Conservation (phyloP, 2,797 vertebrate species). For the Dryobates pubescens region DNA sequence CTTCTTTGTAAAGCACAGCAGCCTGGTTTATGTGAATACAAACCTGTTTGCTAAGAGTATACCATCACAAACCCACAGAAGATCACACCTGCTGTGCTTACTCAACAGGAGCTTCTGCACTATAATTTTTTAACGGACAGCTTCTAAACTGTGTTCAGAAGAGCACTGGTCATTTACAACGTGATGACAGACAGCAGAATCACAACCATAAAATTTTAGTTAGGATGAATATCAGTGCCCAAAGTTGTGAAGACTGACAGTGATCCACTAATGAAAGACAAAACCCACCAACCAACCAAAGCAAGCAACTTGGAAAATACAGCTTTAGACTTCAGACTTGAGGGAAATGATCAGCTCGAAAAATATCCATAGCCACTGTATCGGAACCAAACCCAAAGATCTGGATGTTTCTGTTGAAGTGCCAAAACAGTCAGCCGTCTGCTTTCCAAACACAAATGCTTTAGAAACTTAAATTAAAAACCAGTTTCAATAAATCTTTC, state of each 20-base stretch:
- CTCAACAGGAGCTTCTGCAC: not conserved
- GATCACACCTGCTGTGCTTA: not conserved
- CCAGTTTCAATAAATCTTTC: not conserved
- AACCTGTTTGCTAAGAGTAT: not conserved
- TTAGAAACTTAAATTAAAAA: not conserved
- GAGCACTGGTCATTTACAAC: not conserved
- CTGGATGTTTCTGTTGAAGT: not conserved
- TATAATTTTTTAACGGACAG: not conserved
- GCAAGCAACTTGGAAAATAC: not conserved
- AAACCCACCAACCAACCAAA: too few relatives aligned
- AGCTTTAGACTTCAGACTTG: not conserved
- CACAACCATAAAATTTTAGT: not conserved
- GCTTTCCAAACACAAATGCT: too few relatives aligned
- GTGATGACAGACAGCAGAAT: fast-evolving
- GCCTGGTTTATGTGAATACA: not conserved
- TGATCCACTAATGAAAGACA: not conserved
- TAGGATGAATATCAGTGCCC: not conserved
- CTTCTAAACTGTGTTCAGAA: not conserved
- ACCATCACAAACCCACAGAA: not conserved
- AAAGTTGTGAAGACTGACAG: not conserved
- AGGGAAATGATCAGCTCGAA: not conserved
- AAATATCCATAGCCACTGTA: not conserved
- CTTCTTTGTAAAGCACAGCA: not conserved
- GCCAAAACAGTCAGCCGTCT: not conserved
- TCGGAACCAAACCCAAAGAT: not conserved